A percentile compares a stretch with the other conserved stretches of the same genome.
phyloP scores from a whole-genome alignment of 2,797 vertebrate genomes.

The Ctenopoma multispine region DNA sequence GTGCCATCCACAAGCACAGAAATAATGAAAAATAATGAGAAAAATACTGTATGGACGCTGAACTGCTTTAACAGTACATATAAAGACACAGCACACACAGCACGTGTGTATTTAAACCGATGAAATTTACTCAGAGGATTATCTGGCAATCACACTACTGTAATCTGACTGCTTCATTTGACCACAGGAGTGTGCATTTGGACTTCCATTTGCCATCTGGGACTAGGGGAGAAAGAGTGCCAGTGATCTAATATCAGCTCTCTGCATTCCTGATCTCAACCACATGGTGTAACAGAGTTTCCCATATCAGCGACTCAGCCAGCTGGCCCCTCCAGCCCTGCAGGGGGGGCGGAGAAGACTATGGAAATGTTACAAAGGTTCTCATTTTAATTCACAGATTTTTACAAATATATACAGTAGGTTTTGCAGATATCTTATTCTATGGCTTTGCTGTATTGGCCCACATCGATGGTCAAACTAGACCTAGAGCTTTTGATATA shows the following conservation, averaged over 20 bases:
- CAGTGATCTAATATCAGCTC: constrained; percentile 56
- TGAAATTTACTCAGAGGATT: not conserved
- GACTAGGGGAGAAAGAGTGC: constrained; percentile 4
- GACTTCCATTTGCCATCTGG: constrained; percentile 27
- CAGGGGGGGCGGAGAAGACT: not conserved
- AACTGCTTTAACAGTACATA: constrained; percentile 11
- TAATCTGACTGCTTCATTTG: not conserved
- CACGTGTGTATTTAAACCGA: not conserved
- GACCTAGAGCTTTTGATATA: not conserved
- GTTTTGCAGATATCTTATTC: not conserved
- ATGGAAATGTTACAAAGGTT: not conserved
- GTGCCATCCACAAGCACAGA: not conserved
- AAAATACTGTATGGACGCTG: not conserved
- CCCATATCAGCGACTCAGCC: constrained; percentile 54
- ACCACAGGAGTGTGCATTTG: constrained; percentile 12
- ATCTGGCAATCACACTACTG: not conserved
- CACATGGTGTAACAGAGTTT: constrained; percentile 45
- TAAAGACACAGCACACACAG: not conserved
- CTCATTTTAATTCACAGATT: not conserved
- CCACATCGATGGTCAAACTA: not conserved
- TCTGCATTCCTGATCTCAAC: constrained; percentile 48
- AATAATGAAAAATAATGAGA: not conserved
- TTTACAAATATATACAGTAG: not conserved
- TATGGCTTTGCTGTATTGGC: not conserved
- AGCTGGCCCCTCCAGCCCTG: constrained; percentile 26